Evolutionary conservation across 2,888 invertebrate species (phyloP).

Genomic region (Caenorhabditis sp.): DNA sequence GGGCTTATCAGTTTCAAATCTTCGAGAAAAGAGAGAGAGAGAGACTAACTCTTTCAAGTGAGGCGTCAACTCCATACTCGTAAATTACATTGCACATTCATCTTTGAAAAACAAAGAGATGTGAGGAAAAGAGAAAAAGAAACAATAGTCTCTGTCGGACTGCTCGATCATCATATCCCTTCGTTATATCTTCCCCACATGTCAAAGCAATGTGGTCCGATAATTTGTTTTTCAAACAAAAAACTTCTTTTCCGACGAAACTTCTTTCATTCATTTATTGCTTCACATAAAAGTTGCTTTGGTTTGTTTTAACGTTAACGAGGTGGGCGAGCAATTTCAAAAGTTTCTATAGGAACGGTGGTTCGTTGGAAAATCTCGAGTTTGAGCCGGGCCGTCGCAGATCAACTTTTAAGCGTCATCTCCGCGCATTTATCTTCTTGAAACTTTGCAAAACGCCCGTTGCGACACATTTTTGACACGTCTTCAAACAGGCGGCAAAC

Average conservation of each 20-base stretch:
- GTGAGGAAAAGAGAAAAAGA: constrained; percentile 20
- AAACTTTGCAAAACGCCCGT: constrained; percentile 33
- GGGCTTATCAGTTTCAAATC: constrained; percentile 40
- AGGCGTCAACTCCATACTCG: constrained; percentile 50
- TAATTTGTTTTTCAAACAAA: background rate
- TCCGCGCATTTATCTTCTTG: constrained; percentile 39
- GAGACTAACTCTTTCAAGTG: constrained; percentile 39
- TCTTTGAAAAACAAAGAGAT: constrained; percentile 40
- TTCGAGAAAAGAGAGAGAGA: constrained; percentile 14
- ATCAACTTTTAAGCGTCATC: constrained; percentile 34
- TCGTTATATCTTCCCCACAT: constrained; percentile 30
- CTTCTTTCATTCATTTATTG: background rate
- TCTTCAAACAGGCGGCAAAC: constrained; percentile 31
- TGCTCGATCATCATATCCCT: constrained; percentile 44
- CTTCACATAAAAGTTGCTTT: background rate
- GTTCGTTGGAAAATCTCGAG: background rate
- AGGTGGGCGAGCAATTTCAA: background rate
- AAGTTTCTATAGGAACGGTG: background rate
- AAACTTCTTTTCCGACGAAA: background rate
- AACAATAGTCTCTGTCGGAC: constrained; percentile 35
- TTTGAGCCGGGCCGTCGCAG: background rate
- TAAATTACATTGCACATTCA: constrained; percentile 51
- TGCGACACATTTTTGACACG: constrained; percentile 51
- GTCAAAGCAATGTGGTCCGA: constrained; percentile 43
- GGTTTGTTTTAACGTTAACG: background rate